phyloP scores from a whole-genome alignment of 2,888 invertebrate species.

The Pocota personata region DNA sequence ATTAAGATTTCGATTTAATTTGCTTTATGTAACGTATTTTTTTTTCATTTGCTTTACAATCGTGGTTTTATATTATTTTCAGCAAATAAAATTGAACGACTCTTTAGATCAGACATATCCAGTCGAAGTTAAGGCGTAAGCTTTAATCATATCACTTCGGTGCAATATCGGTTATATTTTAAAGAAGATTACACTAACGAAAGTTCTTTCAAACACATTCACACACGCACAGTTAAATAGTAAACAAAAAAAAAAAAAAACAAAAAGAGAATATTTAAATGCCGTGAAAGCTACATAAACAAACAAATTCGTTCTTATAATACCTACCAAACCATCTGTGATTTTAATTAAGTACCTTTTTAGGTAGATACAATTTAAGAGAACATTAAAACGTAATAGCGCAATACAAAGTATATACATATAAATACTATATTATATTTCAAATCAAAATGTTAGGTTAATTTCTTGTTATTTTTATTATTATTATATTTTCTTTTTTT shows the following conservation, averaged over 20 bases:
- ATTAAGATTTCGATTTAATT: constrained; percentile 29
- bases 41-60: constrained; percentile 32
- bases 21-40: constrained; percentile 14
- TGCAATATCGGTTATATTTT: constrained; percentile 49
- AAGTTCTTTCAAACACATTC: constrained; percentile 19
- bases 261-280: too few relatives aligned
- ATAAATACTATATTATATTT: constrained; percentile 50
- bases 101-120: constrained; percentile 63
- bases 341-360: constrained; percentile 77
- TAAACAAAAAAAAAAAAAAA: neutral
- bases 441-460: constrained; percentile 47
- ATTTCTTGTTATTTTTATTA: neutral
- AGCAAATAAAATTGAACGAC: constrained; percentile 21
- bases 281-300: constrained; percentile 37
- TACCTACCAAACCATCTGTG: constrained; percentile 75
- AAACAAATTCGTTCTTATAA: constrained; percentile 65
- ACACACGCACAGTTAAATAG: constrained; percentile 44
- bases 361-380: constrained; percentile 73
- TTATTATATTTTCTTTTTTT: constrained; percentile 14
- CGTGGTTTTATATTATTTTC: constrained; percentile 14
- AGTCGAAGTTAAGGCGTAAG: constrained; percentile 45
- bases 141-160: constrained; percentile 46
- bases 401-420: constrained; percentile 61
- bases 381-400: constrained; percentile 60
- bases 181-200: neutral